Percentiles rank a stretch among this genome's conserved stretches.
phyloP scores from a whole-genome alignment of 2,113 vertebrate species.

The Toxotes jaculatrix region DNA sequence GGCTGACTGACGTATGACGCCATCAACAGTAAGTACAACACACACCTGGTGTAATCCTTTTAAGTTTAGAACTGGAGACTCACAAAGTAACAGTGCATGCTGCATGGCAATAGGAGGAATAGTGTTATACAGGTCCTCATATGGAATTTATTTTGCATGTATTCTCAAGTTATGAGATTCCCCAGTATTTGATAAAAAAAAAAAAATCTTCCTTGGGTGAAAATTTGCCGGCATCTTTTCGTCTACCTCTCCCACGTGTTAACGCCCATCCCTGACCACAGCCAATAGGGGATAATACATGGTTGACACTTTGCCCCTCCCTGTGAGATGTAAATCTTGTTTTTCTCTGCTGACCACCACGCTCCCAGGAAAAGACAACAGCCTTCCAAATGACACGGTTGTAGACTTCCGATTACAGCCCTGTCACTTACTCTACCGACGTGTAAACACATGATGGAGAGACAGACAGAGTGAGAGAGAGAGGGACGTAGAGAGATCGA shows the following conservation, averaged over 20 bases:
- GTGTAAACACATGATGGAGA: slow-evolving; percentile 74
- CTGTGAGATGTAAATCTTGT: slow-evolving; percentile 80
- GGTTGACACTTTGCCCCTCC: slow-evolving; percentile 73
- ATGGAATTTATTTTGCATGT: not conserved
- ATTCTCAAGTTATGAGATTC: slow-evolving; percentile 25
- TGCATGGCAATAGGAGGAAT: not conserved
- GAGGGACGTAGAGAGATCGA: slow-evolving; percentile 19
- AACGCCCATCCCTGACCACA: slow-evolving; percentile 73
- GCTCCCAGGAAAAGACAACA: slow-evolving; percentile 82
- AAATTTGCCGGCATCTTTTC: slow-evolving; percentile 35
- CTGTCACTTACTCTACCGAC: slow-evolving; percentile 76
- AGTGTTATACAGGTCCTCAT: not conserved
- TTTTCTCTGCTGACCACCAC: slow-evolving; percentile 79
- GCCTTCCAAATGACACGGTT: slow-evolving; percentile 83
- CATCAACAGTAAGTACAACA: slow-evolving; percentile 42
- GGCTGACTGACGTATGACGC: slow-evolving; percentile 23
- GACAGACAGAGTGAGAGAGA: slow-evolving; percentile 35
- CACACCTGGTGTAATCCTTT: slow-evolving; percentile 17
- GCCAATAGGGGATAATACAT: slow-evolving; percentile 77
- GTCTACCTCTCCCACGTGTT: slow-evolving; percentile 62
- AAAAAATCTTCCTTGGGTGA: slow-evolving; percentile 35
- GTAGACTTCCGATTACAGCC: slow-evolving; percentile 85
- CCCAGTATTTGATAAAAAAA: slow-evolving; percentile 45
- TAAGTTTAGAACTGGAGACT: not conserved
- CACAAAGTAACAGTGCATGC: not conserved